Evolutionary conservation across 2,888 invertebrate species (phyloP).

Genomic region (Pseudoips prasinana): DNA sequence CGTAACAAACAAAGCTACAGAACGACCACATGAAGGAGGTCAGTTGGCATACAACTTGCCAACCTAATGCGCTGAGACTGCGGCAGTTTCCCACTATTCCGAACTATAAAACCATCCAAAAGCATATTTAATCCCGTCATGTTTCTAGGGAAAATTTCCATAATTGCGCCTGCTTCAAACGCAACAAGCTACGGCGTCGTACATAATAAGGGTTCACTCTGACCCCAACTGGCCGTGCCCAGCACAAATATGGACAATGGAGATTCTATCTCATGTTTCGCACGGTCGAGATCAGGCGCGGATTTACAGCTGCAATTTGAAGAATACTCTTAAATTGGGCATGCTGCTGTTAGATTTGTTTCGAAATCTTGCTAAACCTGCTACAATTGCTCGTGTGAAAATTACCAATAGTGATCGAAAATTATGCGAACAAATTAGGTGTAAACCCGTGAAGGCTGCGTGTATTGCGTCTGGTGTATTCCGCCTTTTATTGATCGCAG

Average conservation of each 20-base stretch:
- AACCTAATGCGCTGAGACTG: conserved; percentile 14
- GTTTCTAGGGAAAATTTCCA: conserved; percentile 46
- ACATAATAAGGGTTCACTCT: conserved; percentile 61
- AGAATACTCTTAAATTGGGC: conserved; percentile 37
- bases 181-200: conserved; percentile 38
- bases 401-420: conserved; percentile 16
- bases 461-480: neutral
- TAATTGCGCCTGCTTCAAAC: conserved; percentile 45
- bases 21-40: conserved; percentile 7
- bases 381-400: conserved; percentile 16
- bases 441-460: conserved; percentile 13
- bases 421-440: conserved; percentile 14
- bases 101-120: conserved; percentile 24
- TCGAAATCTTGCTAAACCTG: conserved; percentile 21
- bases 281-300: conserved; percentile 52
- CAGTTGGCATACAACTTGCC: conserved; percentile 12
- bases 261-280: conserved; percentile 62
- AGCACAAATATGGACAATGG: conserved; percentile 57
- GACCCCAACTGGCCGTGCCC: conserved; percentile 55
- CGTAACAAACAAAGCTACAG: conserved; percentile 1
- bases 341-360: conserved; percentile 28
- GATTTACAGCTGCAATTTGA: conserved; percentile 46
- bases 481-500: conserved; percentile 12
- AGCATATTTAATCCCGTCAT: conserved; percentile 30
- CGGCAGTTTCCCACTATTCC: conserved; percentile 17